phyloP scores from a whole-genome alignment of 2,888 invertebrate genomes.

The Notodonta dromedarius region DNA sequence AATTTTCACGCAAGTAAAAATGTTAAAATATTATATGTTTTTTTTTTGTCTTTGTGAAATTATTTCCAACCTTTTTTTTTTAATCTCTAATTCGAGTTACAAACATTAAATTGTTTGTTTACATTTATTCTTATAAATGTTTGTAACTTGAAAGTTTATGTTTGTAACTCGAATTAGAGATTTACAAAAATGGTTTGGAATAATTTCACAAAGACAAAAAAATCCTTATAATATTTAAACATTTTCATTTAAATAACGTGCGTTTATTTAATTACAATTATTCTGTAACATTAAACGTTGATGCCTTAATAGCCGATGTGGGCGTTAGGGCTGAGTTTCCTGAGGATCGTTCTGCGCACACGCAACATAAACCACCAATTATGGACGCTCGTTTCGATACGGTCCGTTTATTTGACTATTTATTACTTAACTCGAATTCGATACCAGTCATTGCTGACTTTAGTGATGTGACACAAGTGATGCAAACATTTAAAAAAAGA shows the following conservation, averaged over 20 bases:
- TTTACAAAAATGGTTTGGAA: too few species aligned
- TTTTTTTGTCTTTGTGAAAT: too few species aligned
- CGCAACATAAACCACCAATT: conserved; percentile 30
- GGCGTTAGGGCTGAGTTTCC: conserved; percentile 18
- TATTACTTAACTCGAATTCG: conserved; percentile 32
- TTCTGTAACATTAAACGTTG: conserved; percentile 28
- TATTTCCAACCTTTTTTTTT: too few species aligned
- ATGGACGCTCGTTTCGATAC: conserved; percentile 28
- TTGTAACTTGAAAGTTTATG: too few species aligned
- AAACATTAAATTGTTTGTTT: too few species aligned
- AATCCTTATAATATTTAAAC: not conserved
- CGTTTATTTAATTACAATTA: conserved; percentile 34
- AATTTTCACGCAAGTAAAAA: too few species aligned
- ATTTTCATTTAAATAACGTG: conserved; percentile 5
- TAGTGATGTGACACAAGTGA: not conserved
- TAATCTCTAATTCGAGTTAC: too few species aligned
- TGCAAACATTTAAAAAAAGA: not conserved
- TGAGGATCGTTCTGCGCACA: conserved; percentile 14
- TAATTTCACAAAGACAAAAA: not conserved
- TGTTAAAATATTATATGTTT: too few species aligned
- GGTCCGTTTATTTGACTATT: conserved; percentile 34
- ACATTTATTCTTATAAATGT: too few species aligned
- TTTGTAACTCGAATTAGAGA: too few species aligned
- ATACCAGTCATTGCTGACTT: conserved; percentile 6
- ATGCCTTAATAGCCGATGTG: conserved; percentile 16